A percentile compares a stretch with the other conserved stretches of the same genome.
Conservation (phyloP, 2,113 vertebrate species). For the Podocnemis expansa region DNA sequence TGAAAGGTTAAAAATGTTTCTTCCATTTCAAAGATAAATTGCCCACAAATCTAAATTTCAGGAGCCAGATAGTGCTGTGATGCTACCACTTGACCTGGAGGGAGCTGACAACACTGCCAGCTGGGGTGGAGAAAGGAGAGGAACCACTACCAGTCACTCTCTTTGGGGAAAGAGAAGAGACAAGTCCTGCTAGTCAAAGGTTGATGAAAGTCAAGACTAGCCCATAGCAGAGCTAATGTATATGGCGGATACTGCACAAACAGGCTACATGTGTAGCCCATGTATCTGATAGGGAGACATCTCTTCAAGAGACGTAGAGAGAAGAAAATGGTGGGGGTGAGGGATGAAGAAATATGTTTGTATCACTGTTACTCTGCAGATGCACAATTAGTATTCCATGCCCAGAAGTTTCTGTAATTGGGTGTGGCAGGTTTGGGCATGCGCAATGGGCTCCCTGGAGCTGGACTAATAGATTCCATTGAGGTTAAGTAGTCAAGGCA, state of each 20-base stretch:
- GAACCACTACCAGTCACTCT: fast-evolving
- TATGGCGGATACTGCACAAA: not conserved
- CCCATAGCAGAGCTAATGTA: not conserved
- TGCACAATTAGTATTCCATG: too few species aligned
- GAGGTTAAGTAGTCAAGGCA: too few species aligned
- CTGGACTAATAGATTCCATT: too few species aligned
- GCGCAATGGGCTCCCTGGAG: too few species aligned
- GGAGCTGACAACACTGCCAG: not conserved
- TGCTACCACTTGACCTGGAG: not conserved
- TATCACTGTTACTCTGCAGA: too few species aligned
- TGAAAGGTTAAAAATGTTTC: not conserved
- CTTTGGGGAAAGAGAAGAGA: not conserved
- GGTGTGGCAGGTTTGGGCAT: too few species aligned
- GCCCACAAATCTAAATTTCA: not conserved
- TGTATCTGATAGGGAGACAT: too few species aligned
- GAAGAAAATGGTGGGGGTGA: too few species aligned
- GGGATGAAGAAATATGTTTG: too few species aligned
- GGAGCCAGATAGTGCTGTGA: not conserved
- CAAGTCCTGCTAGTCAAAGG: not conserved
- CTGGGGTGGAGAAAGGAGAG: not conserved
- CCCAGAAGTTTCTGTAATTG: too few species aligned
- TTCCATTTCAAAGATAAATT: not conserved
- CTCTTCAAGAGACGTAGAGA: too few species aligned
- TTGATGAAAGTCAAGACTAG: not conserved
- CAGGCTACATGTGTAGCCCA: not conserved